phyloP scores from a whole-genome alignment of 2,888 invertebrate genomes.

The Tetranychus piercei region DNA sequence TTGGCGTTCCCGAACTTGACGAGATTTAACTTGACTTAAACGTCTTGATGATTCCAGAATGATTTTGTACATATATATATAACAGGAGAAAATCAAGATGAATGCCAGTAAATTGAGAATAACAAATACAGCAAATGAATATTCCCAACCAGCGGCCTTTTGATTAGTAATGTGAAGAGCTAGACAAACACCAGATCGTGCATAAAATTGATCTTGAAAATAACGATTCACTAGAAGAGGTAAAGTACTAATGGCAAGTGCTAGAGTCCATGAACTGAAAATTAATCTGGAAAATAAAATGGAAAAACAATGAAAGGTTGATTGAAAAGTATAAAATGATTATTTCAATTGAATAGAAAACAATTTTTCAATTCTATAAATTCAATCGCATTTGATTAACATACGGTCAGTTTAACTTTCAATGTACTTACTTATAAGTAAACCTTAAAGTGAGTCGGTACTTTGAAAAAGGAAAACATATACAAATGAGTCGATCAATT shows the following conservation, averaged over 20 bases:
- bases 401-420: not conserved
- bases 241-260: constrained; percentile 28
- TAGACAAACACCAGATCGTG: constrained; percentile 32
- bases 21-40: constrained; percentile 25
- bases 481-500: constrained; percentile 33
- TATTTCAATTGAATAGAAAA: not conserved
- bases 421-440: constrained; percentile 23
- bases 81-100: constrained; percentile 30
- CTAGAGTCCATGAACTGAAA: constrained; percentile 28
- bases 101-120: constrained; percentile 31
- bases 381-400: too few relatives aligned
- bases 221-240: constrained; percentile 30
- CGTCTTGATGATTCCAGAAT: constrained; percentile 26
- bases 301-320: not conserved
- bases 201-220: constrained; percentile 30
- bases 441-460: constrained; percentile 27
- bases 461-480: constrained; percentile 32
- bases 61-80: constrained; percentile 30
- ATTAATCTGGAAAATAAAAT: constrained; percentile 21
- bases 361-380: not conserved
- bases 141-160: constrained; percentile 32
- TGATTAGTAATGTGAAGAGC: constrained; percentile 31
- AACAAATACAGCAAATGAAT: constrained; percentile 31
- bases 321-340: not conserved
- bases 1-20: constrained; percentile 24